These are phyloP conservation scores for Nematostella vectensis DNA, from an alignment of 92 coral and sea anemone species.

Conservation along the genomic window DNA sequence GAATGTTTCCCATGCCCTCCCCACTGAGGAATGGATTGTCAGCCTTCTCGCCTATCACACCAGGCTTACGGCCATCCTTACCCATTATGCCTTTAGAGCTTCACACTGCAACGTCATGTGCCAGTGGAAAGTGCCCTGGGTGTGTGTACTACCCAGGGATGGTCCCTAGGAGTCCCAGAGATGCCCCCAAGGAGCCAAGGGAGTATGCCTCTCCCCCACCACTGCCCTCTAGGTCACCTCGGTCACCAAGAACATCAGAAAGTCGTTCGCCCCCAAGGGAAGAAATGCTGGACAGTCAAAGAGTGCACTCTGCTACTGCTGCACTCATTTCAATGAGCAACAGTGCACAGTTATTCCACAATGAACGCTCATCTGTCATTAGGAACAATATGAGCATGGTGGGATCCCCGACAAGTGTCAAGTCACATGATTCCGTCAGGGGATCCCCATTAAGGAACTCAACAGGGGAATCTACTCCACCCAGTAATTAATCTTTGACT, in stretches of 20 bases:
- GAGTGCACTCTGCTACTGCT: slow-evolving; percentile 71
- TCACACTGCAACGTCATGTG: slow-evolving; percentile 52
- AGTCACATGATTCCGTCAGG: background rate
- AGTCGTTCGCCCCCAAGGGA: slow-evolving; percentile 33
- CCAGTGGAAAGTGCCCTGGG: slow-evolving; percentile 65
- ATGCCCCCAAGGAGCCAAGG: slow-evolving; percentile 27
- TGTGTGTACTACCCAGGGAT: slow-evolving; percentile 79
- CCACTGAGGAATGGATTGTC: slow-evolving; percentile 56
- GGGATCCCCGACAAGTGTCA: slow-evolving; percentile 4
- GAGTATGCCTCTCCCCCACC: slow-evolving; percentile 27
- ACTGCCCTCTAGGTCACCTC: no score
- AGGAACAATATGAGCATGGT: slow-evolving; percentile 6
- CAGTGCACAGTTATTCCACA: slow-evolving; percentile 18
- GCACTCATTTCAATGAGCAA: slow-evolving; percentile 80
- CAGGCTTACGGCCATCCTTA: slow-evolving; percentile 52
- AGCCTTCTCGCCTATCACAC: slow-evolving; percentile 67
- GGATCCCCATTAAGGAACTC: no score
- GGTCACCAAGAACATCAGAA: slow-evolving; percentile 43
- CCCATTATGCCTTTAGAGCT: slow-evolving; percentile 61
- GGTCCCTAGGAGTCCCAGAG: slow-evolving; percentile 43
- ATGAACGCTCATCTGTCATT: slow-evolving; percentile 19
- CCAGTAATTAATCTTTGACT: no score
- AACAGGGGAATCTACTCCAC: no score
- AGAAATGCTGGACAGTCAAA: slow-evolving; percentile 43
- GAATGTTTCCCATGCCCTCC: slow-evolving; percentile 41